A percentile compares a stretch with the other conserved stretches of the same genome.
phyloP scores from a whole-genome alignment of 1,140 invertebrate genomes.

The Drosophila sturtevanti region DNA sequence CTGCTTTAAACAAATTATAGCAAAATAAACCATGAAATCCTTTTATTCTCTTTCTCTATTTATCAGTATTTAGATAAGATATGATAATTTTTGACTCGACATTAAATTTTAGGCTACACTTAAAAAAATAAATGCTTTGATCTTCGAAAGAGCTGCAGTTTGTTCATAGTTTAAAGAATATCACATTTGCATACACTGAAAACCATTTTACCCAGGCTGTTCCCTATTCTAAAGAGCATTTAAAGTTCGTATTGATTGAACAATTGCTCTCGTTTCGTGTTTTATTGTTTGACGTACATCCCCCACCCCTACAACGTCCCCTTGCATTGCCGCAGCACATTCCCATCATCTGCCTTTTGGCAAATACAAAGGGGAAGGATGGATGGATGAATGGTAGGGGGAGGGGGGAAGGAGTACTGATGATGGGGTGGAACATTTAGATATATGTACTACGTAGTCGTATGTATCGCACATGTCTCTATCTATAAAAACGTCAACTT shows the following conservation, averaged over 20 bases:
- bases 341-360: constrained; percentile 38
- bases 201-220: too few species aligned
- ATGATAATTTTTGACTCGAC: too few species aligned
- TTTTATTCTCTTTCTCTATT: too few species aligned
- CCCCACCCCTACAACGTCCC: not conserved
- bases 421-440: constrained; percentile 36
- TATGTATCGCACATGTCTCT: constrained; percentile 68
- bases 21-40: too few species aligned
- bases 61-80: too few species aligned
- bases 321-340: constrained; percentile 20
- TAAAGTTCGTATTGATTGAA: constrained; percentile 34
- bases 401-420: constrained; percentile 1
- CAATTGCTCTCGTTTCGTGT: constrained; percentile 47
- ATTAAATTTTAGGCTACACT: too few species aligned
- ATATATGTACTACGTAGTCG: constrained; percentile 45
- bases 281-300: constrained; percentile 68
- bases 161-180: too few species aligned
- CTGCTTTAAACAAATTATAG: too few species aligned
- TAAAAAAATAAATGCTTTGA: too few species aligned
- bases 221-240: constrained; percentile 51
- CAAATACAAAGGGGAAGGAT: not conserved
- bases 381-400: not conserved
- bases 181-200: too few species aligned
- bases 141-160: too few species aligned
- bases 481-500: constrained; percentile 78